Percentiles rank a stretch among this genome's conserved stretches.
These are phyloP conservation scores for Pedionomus torquatus DNA, from an alignment of 2,113 vertebrate genomes.

Conservation along the genomic window DNA sequence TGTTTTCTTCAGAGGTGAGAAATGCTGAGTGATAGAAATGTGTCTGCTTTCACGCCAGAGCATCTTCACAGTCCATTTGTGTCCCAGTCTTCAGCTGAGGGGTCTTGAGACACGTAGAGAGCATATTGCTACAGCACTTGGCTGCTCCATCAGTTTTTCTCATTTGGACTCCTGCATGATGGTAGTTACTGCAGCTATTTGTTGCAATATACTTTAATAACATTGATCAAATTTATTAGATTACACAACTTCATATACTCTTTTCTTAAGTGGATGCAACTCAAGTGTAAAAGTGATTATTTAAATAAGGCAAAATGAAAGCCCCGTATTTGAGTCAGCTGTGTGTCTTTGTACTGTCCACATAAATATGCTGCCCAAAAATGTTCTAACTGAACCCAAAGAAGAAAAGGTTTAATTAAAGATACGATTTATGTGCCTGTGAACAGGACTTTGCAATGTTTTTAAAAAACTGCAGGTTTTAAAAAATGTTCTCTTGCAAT, in stretches of 20 bases:
- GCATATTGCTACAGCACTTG: not conserved
- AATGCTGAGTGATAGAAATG: not conserved
- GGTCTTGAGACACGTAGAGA: not conserved
- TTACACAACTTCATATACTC: not conserved
- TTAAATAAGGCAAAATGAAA: not conserved
- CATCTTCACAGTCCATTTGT: not conserved
- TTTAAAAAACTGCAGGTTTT: not conserved
- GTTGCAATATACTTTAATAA: not conserved
- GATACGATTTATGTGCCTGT: not conserved
- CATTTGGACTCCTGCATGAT: not conserved
- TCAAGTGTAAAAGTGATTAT: not conserved
- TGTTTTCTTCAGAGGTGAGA: not conserved
- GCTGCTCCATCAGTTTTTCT: not conserved
- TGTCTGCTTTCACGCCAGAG: not conserved
- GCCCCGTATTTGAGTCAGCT: not conserved
- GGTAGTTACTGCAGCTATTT: not conserved
- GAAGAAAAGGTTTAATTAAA: not conserved
- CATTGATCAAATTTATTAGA: not conserved
- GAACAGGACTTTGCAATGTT: not conserved
- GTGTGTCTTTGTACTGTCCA: not conserved
- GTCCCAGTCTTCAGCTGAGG: not conserved
- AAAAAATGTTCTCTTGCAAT: not conserved
- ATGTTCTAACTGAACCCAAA: not conserved
- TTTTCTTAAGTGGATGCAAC: not conserved
- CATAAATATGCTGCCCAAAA: not conserved